phyloP scores from a whole-genome alignment of 2,888 invertebrate genomes.

The Caenorhabditis zanzibari region DNA sequence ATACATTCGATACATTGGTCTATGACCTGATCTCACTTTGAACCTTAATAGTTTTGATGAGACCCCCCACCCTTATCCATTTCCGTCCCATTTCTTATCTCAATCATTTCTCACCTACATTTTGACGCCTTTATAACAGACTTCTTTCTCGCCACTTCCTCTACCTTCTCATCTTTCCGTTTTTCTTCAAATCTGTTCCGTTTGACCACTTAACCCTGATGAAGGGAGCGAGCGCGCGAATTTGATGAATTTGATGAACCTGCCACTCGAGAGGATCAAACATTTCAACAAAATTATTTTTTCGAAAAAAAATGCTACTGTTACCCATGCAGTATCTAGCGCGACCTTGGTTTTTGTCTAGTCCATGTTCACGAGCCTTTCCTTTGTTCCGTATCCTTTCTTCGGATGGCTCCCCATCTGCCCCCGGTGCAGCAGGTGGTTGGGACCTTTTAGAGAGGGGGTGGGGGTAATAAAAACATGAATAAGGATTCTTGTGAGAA shows the following conservation, averaged over 20 bases:
- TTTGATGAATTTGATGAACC: conserved; percentile 62
- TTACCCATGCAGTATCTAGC: conserved; percentile 1
- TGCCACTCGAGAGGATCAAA: conserved; percentile 58
- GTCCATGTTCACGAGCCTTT: conserved; percentile 37
- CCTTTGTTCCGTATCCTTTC: conserved; percentile 9
- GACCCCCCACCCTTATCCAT: too few species aligned
- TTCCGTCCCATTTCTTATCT: conserved; percentile 2
- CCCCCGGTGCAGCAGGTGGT: conserved; percentile 52
- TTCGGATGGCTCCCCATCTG: conserved; percentile 41
- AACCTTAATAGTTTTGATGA: conserved; percentile 22
- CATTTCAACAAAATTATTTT: conserved; percentile 46
- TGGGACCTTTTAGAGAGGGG: conserved; percentile 30
- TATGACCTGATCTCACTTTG: conserved; percentile 1
- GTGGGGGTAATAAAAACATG: conserved; percentile 54
- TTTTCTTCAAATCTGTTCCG: conserved; percentile 20
- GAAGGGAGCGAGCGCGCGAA: conserved; percentile 16
- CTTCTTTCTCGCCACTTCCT: conserved; percentile 7
- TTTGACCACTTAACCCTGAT: conserved; percentile 63
- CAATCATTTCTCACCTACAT: not conserved
- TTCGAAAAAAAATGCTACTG: conserved; percentile 6
- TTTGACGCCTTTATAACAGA: not conserved
- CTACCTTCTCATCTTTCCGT: not conserved
- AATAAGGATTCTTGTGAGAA: conserved; percentile 35
- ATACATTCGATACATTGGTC: not conserved
- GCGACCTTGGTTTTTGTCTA: conserved; percentile 21